Evolutionary conservation across 2,888 invertebrate species (phyloP).

Genomic region (Uropetala carovei): DNA sequence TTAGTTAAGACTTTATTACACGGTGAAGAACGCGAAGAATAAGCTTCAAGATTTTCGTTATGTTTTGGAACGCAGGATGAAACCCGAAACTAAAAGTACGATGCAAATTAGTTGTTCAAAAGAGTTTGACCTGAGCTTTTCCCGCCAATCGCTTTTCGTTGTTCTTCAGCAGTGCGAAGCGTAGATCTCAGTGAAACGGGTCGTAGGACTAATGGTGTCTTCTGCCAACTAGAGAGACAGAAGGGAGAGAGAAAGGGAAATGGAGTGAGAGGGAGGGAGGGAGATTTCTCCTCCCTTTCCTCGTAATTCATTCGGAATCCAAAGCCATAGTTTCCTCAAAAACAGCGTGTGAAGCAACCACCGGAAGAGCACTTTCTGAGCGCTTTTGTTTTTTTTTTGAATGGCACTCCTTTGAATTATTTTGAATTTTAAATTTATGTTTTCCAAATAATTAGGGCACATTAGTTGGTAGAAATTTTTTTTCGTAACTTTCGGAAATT

Average conservation of each 20-base stretch:
- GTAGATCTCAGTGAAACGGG: neutral
- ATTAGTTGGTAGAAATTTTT: slow-evolving; percentile 28
- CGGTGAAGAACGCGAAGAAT: no score
- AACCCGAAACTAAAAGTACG: no score
- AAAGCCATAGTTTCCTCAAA: neutral
- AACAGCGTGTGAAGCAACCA: slow-evolving; percentile 34
- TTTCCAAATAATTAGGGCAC: slow-evolving; percentile 56
- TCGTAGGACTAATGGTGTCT: slow-evolving; percentile 13
- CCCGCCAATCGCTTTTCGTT: no score
- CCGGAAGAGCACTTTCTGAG: slow-evolving; percentile 39
- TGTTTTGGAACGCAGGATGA: no score
- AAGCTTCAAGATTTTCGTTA: no score
- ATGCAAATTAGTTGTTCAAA: no score
- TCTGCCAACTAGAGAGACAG: neutral
- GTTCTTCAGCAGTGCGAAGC: no score
- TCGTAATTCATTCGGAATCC: neutral
- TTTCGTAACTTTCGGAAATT: slow-evolving; percentile 34
- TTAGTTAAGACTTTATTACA: no score
- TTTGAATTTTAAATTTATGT: slow-evolving; percentile 57
- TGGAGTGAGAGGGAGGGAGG: neutral
- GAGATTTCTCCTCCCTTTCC: neutral
- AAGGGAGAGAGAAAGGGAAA: neutral
- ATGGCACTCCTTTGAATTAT: slow-evolving; percentile 2
- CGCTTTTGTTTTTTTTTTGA: neutral
- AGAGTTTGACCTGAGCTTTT: no score